These are phyloP conservation scores for Drosophila hamatofila DNA, from an alignment of 2,888 invertebrate species.

Conservation along the genomic window DNA sequence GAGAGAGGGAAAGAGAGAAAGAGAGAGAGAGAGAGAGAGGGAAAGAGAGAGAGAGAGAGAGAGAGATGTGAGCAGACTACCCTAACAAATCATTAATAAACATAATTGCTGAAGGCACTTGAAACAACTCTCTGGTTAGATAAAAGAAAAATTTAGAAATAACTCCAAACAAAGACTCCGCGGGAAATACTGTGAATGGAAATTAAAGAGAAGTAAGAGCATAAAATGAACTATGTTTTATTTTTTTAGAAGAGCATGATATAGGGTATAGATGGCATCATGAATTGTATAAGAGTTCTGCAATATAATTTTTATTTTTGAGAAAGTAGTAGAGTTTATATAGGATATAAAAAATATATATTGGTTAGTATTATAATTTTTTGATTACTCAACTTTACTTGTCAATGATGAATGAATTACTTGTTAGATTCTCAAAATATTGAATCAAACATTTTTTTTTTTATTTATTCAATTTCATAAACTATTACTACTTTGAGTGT, in stretches of 20 bases:
- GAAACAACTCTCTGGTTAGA: constrained; percentile 28
- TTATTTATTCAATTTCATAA: neutral
- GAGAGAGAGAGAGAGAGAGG: neutral
- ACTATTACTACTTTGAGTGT: neutral
- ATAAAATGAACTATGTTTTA: constrained; percentile 32
- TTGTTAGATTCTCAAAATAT: too few relatives aligned
- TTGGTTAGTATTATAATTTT: neutral
- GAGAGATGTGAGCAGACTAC: constrained; percentile 56
- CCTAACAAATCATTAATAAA: constrained; percentile 77
- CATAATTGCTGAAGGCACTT: constrained; percentile 67
- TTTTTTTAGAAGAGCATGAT: neutral
- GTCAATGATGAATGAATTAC: too few relatives aligned
- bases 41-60: neutral
- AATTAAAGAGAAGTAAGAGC: constrained; percentile 14
- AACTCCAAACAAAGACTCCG: constrained; percentile 63
- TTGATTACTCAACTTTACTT: too few relatives aligned
- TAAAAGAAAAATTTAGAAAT: constrained; percentile 34
- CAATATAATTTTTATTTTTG: neutral
- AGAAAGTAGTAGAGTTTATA: neutral
- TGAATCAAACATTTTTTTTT: neutral
- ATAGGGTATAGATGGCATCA: neutral
- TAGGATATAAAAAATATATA: neutral
- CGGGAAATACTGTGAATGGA: constrained; percentile 63
- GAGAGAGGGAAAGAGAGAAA: too few relatives aligned
- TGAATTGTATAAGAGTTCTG: neutral